Evolutionary conservation across 2,113 vertebrate genomes (phyloP), one percentile per base, ranked within the genome.

Genomic region (Pedetes capensis): DNA sequence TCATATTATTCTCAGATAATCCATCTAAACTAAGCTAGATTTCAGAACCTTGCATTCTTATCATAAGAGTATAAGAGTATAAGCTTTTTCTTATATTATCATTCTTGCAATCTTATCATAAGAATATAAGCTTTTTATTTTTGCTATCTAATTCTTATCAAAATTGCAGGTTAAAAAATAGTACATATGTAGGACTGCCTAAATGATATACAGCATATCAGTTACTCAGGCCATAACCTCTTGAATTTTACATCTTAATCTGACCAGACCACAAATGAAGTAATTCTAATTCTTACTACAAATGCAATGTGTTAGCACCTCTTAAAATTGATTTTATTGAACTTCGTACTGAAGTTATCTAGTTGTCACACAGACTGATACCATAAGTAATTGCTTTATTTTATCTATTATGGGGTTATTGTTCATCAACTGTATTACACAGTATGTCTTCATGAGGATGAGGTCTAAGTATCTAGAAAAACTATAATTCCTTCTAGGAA

Each of bases 91-190:
- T n/a, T n/a, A n/a, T n/a, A n/a, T n/a, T n/a, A n/a, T n/a, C n/a
- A 85, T 42, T 93, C 94, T 90, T 96, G 91, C 78, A 94, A 84
- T 64, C 84, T 96, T n/a, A n/a, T n/a, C n/a, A n/a, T n/a, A 95
- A 78, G 53, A 81, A 27, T 59, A 87, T 25, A 88, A 76, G 22
- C 75, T 79, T 68, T 95, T 53, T 83, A 85, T 42, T 93, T 95
- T 90, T 96, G 91, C 78, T 95, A 84, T 64, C 84, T 96, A 97
- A 96, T 95, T 89, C 91, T 90, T 97, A 96, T 95, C 78, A 97
- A 96, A 95, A 95, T 93, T 96, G 91, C 95, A 93, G 76, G 64
- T 94, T 55, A 92, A 92, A 87, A 95, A 95, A 95, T 69, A 96
- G 94, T 94, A 96, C 95, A 94, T 96, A 96, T 95, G 91, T 29